Evolutionary conservation across 2,113 vertebrate genomes (phyloP).

Genomic region (Campylomormyrus numenius): DNA sequence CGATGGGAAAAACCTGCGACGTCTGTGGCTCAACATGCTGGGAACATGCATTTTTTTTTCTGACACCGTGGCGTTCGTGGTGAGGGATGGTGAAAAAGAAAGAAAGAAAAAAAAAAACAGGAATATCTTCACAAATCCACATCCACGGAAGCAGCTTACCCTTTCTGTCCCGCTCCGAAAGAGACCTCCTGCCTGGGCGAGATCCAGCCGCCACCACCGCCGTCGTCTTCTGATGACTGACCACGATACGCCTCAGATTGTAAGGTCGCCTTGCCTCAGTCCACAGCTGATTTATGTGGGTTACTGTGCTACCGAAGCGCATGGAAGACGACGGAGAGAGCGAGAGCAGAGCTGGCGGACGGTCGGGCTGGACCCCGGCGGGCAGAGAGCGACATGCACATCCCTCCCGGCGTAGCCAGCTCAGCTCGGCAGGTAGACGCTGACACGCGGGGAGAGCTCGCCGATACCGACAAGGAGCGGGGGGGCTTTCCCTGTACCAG

Average conservation of each 20-base stretch:
- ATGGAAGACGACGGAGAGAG: constrained; percentile 46
- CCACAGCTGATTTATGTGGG: constrained; percentile 45
- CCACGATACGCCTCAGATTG: constrained; percentile 53
- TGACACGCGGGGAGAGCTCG: background rate
- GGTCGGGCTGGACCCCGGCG: constrained; percentile 48
- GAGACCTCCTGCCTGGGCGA: constrained; percentile 65
- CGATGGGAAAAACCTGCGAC: constrained; percentile 34
- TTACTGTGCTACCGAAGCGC: constrained; percentile 67
- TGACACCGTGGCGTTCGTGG: background rate
- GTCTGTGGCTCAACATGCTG: constrained; percentile 26
- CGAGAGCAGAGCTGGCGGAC: background rate
- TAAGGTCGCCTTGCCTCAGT: constrained; percentile 55
- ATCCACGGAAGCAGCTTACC: constrained; percentile 66
- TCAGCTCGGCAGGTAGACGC: background rate
- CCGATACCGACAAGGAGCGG: background rate
- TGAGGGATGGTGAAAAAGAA: constrained; percentile 25
- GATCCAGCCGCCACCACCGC: constrained; percentile 25
- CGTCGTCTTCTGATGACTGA: constrained; percentile 56
- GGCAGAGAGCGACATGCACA: constrained; percentile 61
- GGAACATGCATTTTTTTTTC: constrained; percentile 15
- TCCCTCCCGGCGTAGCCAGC: constrained; percentile 20
- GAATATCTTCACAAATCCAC: constrained; percentile 55
- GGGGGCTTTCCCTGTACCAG: constrained; percentile 18
- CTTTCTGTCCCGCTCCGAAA: constrained; percentile 66
- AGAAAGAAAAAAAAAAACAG: constrained; percentile 17